Conservation (phyloP, 1,140 invertebrate genomes). For the Hirudo medicinalis region DNA sequence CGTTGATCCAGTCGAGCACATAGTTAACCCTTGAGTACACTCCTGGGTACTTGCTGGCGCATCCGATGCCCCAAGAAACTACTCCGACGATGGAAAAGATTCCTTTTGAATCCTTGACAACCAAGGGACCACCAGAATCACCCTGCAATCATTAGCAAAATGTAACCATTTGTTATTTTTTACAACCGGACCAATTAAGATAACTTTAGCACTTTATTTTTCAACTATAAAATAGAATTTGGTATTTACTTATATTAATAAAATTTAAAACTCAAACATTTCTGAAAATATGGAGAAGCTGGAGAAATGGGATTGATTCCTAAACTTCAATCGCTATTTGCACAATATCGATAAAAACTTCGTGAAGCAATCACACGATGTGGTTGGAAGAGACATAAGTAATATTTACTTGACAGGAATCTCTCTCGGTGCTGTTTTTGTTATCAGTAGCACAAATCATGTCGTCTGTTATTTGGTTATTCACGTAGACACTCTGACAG, state of each 20-base stretch:
- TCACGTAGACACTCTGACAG: not conserved
- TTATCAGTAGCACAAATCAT: conserved; percentile 44
- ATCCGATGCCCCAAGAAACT: conserved; percentile 74
- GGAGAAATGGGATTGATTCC: not conserved
- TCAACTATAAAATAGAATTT: not conserved
- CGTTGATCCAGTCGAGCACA: conserved; percentile 59
- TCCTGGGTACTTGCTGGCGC: conserved; percentile 75
- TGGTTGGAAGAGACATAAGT: not conserved
- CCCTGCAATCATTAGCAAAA: conserved; percentile 14
- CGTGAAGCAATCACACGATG: too few relatives aligned
- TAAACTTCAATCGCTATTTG: too few relatives aligned
- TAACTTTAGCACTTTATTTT: not conserved
- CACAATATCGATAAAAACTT: too few relatives aligned
- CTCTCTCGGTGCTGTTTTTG: conserved; percentile 32
- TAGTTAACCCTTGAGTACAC: conserved; percentile 64
- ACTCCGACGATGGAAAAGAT: conserved; percentile 46
- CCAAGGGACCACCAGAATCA: conserved; percentile 52
- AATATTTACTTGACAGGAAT: conserved; percentile 10
- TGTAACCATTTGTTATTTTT: not conserved
- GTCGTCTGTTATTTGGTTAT: conserved; percentile 30
- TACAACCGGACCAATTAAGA: not conserved
- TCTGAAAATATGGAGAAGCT: not conserved
- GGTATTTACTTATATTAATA: not conserved
- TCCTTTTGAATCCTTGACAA: conserved; percentile 42
- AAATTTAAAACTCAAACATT: not conserved